Evolutionary conservation across 2,113 vertebrate species (phyloP).

Genomic region (Strix uralensis): DNA sequence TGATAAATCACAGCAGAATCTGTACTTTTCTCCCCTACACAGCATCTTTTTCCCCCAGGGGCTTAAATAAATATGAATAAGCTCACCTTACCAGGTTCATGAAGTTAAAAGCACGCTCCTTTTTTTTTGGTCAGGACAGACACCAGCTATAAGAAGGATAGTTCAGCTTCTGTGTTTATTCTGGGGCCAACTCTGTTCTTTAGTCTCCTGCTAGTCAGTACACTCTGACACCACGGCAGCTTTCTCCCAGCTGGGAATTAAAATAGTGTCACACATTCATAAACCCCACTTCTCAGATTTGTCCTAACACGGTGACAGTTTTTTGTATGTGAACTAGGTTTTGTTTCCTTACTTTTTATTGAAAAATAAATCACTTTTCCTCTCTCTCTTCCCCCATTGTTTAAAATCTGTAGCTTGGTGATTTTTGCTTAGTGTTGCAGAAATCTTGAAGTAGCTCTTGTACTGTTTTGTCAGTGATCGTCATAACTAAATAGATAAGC

Average conservation of each 20-base stretch:
- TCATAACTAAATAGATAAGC: background rate
- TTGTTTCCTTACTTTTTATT: background rate
- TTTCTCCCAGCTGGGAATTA: slow-evolving; percentile 5
- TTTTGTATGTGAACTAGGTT: background rate
- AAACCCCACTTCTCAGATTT: background rate
- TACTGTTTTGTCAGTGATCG: background rate
- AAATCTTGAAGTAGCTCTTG: background rate
- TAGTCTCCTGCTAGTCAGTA: background rate
- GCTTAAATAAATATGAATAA: background rate
- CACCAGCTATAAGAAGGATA: background rate
- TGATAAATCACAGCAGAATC: slow-evolving; percentile 26
- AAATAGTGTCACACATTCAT: background rate
- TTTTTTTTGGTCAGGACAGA: background rate
- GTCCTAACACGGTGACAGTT: background rate
- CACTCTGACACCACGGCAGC: background rate
- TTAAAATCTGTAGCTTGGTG: background rate
- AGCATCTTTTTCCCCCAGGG: background rate
- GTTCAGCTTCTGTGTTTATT: background rate
- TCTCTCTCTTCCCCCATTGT: background rate
- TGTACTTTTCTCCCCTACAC: background rate
- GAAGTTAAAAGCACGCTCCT: background rate
- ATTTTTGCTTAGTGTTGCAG: background rate
- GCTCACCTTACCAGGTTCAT: background rate
- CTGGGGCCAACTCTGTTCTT: background rate
- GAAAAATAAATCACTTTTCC: background rate